These are phyloP conservation scores for Sycophila texana DNA, from an alignment of 2,888 invertebrate species.

Conservation along the genomic window DNA sequence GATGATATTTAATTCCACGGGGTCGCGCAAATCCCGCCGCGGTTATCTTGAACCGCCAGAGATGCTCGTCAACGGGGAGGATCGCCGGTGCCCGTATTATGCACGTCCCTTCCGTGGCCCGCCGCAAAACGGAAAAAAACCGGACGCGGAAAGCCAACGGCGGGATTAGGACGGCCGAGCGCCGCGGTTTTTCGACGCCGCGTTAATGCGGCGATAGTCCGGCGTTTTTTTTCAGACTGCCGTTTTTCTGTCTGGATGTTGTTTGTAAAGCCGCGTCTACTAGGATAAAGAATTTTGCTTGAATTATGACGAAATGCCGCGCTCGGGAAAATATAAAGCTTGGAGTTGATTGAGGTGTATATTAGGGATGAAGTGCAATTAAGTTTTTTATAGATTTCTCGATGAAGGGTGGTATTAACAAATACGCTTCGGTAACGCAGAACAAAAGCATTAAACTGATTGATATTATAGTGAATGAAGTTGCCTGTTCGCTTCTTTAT, in stretches of 20 bases:
- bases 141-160: not conserved
- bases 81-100: not conserved
- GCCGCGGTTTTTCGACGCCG: not conserved
- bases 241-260: too few relatives aligned
- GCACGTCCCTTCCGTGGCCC: not conserved
- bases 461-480: constrained; percentile 3
- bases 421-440: not conserved
- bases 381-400: not conserved
- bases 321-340: too few relatives aligned
- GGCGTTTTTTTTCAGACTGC: too few relatives aligned
- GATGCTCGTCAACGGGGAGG: constrained; percentile 14
- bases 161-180: not conserved
- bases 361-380: too few relatives aligned
- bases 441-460: not conserved
- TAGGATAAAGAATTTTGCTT: too few relatives aligned
- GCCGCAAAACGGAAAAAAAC: not conserved
- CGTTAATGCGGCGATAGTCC: too few relatives aligned
- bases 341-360: too few relatives aligned
- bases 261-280: too few relatives aligned
- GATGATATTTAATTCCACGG: constrained; percentile 56
- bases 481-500: constrained; percentile 17
- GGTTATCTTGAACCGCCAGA: constrained; percentile 45
- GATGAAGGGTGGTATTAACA: not conserved
- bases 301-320: too few relatives aligned
- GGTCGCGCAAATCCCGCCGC: constrained; percentile 33